Conservation (phyloP, 2,113 vertebrate species). For the Thermophis baileyi region DNA sequence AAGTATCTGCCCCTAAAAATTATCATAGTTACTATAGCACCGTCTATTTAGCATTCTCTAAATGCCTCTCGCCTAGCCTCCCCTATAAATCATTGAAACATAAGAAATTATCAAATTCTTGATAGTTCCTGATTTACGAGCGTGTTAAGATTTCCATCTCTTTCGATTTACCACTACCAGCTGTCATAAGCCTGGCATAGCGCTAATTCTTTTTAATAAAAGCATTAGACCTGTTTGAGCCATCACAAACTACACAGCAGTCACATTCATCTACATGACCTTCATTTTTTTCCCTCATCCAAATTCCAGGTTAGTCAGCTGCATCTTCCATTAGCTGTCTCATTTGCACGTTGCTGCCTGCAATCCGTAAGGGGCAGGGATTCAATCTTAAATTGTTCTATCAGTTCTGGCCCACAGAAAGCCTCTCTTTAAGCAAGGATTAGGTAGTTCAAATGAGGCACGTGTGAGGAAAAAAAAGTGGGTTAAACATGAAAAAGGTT, state of each 20-base stretch:
- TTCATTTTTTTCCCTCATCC: background rate
- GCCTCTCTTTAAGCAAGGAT: background rate
- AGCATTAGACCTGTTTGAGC: background rate
- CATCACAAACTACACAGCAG: background rate
- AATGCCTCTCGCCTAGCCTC: background rate
- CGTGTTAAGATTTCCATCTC: background rate
- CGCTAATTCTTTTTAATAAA: background rate
- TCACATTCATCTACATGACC: background rate
- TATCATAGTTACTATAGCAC: background rate
- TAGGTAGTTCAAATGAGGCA: background rate
- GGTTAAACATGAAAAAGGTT: background rate
- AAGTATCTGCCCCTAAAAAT: background rate
- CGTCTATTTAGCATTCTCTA: background rate
- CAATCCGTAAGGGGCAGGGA: background rate
- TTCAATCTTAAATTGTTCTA: background rate
- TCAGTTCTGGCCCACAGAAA: background rate
- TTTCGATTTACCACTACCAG: slow-evolving; percentile 11
- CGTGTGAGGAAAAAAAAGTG: background rate
- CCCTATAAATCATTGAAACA: background rate
- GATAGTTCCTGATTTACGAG: background rate
- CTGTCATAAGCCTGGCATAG: background rate
- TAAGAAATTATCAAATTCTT: background rate
- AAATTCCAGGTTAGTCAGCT: background rate
- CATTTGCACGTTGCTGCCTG: background rate
- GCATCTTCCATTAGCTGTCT: background rate